phyloP scores from a whole-genome alignment of 2,888 invertebrate species.

The Xestia ashworthii region DNA sequence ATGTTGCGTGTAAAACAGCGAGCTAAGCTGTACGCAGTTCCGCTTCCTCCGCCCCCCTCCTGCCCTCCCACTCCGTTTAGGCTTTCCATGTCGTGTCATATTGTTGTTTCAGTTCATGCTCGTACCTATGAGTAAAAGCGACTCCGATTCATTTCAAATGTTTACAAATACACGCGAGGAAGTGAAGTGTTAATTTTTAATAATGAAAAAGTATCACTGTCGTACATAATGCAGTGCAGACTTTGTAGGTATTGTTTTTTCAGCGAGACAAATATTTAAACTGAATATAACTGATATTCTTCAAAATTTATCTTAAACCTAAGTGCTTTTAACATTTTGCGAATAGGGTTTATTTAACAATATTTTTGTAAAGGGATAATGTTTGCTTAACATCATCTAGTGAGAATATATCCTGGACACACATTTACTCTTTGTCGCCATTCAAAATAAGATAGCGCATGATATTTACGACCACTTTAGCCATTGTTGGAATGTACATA shows the following conservation, averaged over 20 bases:
- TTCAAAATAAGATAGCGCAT: slow-evolving; percentile 33
- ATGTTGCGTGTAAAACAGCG: slow-evolving; percentile 72
- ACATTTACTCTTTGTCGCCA: slow-evolving; percentile 33
- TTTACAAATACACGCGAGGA: slow-evolving; percentile 11
- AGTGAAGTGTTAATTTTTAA: slow-evolving; percentile 3
- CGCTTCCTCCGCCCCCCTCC: slow-evolving; percentile 29
- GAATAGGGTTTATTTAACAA: neutral
- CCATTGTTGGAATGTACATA: slow-evolving; percentile 48
- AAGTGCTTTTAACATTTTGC: neutral
- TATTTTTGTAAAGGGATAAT: slow-evolving; percentile 7
- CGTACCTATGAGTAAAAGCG: slow-evolving; percentile 15
- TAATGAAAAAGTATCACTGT: neutral
- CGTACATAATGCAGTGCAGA: neutral
- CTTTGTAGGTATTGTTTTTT: neutral
- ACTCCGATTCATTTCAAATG: slow-evolving; percentile 24
- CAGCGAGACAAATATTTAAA: neutral
- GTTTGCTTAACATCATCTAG: slow-evolving; percentile 5
- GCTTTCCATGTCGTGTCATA: slow-evolving; percentile 39
- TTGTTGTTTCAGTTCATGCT: slow-evolving; percentile 39
- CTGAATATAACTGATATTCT: neutral
- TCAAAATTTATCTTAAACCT: neutral
- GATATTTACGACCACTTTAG: slow-evolving; percentile 63
- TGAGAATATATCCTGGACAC: slow-evolving; percentile 26
- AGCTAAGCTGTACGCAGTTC: slow-evolving; percentile 65
- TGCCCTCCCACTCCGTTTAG: slow-evolving; percentile 6